Base-by-base conservation (phyloP, 2,888 invertebrate genomes). In the Morinoia aosen region DNA sequence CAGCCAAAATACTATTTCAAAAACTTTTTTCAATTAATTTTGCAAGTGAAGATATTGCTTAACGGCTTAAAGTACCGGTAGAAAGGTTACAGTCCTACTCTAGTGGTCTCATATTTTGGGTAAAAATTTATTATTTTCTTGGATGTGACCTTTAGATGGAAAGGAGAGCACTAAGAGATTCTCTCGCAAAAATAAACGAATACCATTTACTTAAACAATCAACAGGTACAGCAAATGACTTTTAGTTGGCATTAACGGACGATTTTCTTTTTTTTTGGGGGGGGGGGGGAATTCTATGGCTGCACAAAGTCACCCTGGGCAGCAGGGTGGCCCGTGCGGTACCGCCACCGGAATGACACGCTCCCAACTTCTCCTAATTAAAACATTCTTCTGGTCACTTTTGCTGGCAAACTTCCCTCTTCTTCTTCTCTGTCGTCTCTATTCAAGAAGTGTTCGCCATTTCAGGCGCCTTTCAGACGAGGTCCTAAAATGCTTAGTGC, bases 351-450 rank as follows among this genome's bases (percentile, higher is more conserved):
- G 93, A 93, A 93, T 57, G 93, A 93, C 57, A 48, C 93, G 57
- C 93, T n/a, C 33, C 93, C 93, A 93, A 93, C 93, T 93, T 93
- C 48, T 93, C 93, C 93, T 93, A 93, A 93, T 93, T 93, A 93
- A 93, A 93, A 93, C 93, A 93, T 93, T 93, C 93, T 93, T 93
- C 93, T 93, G 93, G 93, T 93, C 93, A 93, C 93, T 93, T 93
- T 93, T 93, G 57, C 93, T 93, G 93, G 93, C 93, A 93, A 93
- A 93, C 93, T 93, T 93, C 93, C 93, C 93, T 56, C 93, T 93
- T 93, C 93, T 93, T 93, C 58, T 93, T 33, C 90, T 90, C 40
- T 57, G 93, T 12, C n/a, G 93, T 93, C 93, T 93, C 57, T 33
- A 93, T 93, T 93, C 93, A 93, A 93, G 93, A 57, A 93, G 93